Base-by-base conservation (phyloP, 2,888 invertebrate genomes). In the Rhorus exstirpatorius region DNA sequence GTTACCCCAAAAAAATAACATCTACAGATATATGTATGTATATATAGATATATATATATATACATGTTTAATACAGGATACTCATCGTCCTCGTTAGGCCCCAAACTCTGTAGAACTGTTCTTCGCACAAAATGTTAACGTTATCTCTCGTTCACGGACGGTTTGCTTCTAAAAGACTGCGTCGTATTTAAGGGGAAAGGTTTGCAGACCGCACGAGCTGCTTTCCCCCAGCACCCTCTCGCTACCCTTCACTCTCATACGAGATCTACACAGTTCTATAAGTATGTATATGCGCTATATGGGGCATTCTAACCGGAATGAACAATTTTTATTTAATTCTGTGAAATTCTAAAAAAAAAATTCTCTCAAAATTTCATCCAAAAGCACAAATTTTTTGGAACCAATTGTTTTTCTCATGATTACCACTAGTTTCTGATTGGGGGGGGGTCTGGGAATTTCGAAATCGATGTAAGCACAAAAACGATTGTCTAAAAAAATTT, bases 71-170 rank as follows among this genome's bases (percentile, higher is more conserved):
- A n/a, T n/a, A n/a, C n/a, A 31, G 3, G 19, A 1, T 51, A 19
- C 19, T 19, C 51, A 68, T 74, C 51, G 31, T 44, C 68, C 79
- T 72, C 67, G 65, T 79, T 75, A 63, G 75, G 49, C 41, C 35
- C 21, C 44, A 44, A 67, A 71, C 49, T 77, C 7, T 60, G 81
- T 51, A 41, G 72, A 44, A 49, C 61, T 46, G 61, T 51, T 71
- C 53, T 21, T 61, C 53, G 75, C 46, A 87, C 85, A 86, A 53
- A 87, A 87, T 87, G 83, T 81, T 78, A 86, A 86, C 86, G 86
- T 86, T 91, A 91, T 91, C 91, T 91, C 90, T 87, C 88, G 87
- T 91, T 91, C 87, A 91, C 90, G 90, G 88, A 86, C 90, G 88
- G 88, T 91, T 91, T 91, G 84, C 83, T 88, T 85, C 88, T 86